These are phyloP conservation scores for Ciona savignyi DNA, from an alignment of 23 tunicate genomes.

Conservation along the genomic window DNA sequence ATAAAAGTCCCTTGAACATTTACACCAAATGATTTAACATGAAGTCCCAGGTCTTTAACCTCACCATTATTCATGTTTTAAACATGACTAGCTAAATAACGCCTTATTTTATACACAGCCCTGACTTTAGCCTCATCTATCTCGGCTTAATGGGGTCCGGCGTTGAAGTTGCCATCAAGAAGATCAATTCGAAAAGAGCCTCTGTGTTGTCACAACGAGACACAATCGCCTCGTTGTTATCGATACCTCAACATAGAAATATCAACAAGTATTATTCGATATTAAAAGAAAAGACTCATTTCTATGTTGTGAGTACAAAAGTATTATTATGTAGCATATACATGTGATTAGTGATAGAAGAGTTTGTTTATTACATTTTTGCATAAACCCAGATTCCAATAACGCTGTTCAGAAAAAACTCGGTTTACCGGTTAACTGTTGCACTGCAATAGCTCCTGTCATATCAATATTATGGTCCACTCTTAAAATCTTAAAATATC, in stretches of 20 bases:
- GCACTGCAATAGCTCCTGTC: too few relatives aligned
- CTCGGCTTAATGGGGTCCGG: conserved; percentile 47
- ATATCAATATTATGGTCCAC: too few relatives aligned
- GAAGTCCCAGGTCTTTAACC: too few relatives aligned
- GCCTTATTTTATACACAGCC: too few relatives aligned
- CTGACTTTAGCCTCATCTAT: conserved; percentile 48
- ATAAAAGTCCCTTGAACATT: too few relatives aligned
- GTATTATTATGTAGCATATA: background rate
- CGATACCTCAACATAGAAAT: conserved; percentile 1
- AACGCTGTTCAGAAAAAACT: too few relatives aligned
- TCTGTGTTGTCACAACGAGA: conserved; percentile 20
- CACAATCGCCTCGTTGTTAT: background rate
- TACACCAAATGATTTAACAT: too few relatives aligned
- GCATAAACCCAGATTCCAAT: background rate
- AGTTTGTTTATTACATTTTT: background rate
- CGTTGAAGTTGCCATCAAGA: conserved; percentile 53
- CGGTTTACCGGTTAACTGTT: too few relatives aligned
- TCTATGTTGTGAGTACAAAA: conserved; percentile 36
- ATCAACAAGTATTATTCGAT: conserved; percentile 31
- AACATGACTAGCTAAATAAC: too few relatives aligned
- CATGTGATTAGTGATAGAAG: background rate
- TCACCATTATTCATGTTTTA: too few relatives aligned
- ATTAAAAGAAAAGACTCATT: conserved; percentile 39
- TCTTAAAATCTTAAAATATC: too few relatives aligned
- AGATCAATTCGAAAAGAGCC: conserved; percentile 40